A percentile compares a stretch with the other conserved stretches of the same genome.
phyloP scores from a whole-genome alignment of 2,888 invertebrate species.

The Seira ritae region DNA sequence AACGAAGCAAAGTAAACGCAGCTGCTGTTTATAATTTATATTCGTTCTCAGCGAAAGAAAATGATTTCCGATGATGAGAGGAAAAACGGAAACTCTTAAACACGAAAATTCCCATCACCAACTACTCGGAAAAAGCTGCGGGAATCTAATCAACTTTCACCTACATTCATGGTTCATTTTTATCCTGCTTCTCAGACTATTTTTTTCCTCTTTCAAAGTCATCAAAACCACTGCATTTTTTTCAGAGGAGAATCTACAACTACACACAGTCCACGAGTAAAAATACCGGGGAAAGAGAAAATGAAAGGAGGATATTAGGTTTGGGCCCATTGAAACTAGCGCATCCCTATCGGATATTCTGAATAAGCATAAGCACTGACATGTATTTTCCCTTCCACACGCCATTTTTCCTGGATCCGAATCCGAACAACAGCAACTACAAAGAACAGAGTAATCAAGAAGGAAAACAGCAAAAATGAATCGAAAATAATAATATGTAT shows the following conservation, averaged over 20 bases:
- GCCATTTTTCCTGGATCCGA: too few species aligned
- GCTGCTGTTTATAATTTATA: too few species aligned
- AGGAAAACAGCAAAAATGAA: too few species aligned
- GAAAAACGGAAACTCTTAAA: neutral
- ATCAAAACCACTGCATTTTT: slow-evolving; percentile 6
- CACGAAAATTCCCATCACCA: neutral
- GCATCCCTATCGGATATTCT: neutral
- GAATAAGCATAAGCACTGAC: neutral
- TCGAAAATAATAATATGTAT: too few species aligned
- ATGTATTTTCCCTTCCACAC: neutral
- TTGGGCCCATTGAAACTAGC: slow-evolving; percentile 8
- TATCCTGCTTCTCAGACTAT: neutral
- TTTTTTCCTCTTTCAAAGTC: slow-evolving; percentile 9
- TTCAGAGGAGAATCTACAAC: neutral
- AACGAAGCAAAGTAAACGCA: too few species aligned
- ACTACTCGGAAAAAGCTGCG: neutral
- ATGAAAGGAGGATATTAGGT: slow-evolving; percentile 20
- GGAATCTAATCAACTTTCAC: slow-evolving; percentile 54
- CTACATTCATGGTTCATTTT: slow-evolving; percentile 9
- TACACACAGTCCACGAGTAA: neutral
- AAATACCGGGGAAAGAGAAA: slow-evolving; percentile 15
- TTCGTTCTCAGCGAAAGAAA: neutral
- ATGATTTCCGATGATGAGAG: neutral
- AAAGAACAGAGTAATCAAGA: too few species aligned
- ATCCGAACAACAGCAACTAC: too few species aligned